A percentile compares a stretch with the other conserved stretches of the same genome.
These are phyloP conservation scores for Sylvilagus bachmani DNA, from an alignment of 2,113 vertebrate genomes.

Conservation along the genomic window DNA sequence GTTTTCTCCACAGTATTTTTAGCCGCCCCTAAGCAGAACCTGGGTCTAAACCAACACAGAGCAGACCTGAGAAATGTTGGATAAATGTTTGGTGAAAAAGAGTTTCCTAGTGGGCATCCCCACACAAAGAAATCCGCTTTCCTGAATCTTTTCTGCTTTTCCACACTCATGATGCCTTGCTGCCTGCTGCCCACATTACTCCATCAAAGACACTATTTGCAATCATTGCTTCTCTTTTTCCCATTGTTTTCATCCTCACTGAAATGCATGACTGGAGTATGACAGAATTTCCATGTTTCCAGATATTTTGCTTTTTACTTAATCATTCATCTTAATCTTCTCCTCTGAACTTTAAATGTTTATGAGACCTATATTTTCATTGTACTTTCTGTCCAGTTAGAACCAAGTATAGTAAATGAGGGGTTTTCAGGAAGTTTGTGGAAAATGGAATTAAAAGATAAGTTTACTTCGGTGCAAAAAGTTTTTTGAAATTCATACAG, in stretches of 20 bases:
- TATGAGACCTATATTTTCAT: not conserved
- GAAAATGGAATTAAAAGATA: no score
- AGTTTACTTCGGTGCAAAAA: no score
- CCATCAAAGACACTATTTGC: not conserved
- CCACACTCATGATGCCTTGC: not conserved
- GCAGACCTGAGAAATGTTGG: not conserved
- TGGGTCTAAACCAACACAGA: constrained; percentile 27
- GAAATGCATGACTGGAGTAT: not conserved
- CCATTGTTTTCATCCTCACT: not conserved
- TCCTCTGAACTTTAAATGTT: constrained; percentile 5
- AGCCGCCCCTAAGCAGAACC: not conserved
- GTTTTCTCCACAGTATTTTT: not conserved
- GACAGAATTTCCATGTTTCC: not conserved
- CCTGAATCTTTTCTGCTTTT: not conserved
- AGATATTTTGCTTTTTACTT: constrained; percentile 24
- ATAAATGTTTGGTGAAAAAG: not conserved
- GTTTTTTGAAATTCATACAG: no score
- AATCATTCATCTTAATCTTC: not conserved
- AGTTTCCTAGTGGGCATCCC: not conserved
- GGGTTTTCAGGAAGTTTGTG: no score
- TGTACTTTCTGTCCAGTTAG: constrained; percentile 50
- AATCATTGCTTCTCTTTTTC: not conserved
- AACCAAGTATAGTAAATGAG: not conserved
- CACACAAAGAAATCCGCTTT: not conserved
- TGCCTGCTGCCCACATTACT: not conserved